Evolutionary conservation across 2,113 vertebrate genomes (phyloP).

Genomic region (Sterna hirundo): DNA sequence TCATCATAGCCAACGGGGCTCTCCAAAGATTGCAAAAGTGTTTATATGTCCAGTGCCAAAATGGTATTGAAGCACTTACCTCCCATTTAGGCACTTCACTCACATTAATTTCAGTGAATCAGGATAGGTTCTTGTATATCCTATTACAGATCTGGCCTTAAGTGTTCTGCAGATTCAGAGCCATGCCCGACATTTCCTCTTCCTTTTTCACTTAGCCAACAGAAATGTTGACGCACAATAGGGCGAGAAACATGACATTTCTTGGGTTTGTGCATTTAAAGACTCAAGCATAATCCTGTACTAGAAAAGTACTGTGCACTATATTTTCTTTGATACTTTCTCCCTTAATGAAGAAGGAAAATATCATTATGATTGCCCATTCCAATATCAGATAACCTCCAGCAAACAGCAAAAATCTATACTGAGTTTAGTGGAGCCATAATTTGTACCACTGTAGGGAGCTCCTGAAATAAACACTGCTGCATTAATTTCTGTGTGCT

Average conservation of each 20-base stretch:
- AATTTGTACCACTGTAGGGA: constrained; percentile 2
- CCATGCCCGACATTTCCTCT: neutral
- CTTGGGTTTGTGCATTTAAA: neutral
- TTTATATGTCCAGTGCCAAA: neutral
- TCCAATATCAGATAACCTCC: neutral
- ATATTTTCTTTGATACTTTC: neutral
- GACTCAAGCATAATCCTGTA: neutral
- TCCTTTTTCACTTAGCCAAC: neutral
- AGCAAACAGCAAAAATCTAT: constrained; percentile 16
- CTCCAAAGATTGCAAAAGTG: neutral
- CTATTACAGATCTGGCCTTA: neutral
- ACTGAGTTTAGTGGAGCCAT: neutral
- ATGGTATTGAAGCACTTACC: neutral
- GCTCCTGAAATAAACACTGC: constrained; percentile 26
- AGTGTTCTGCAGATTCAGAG: neutral
- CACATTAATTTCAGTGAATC: neutral
- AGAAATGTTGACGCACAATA: neutral
- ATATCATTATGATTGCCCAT: neutral
- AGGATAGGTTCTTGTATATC: neutral
- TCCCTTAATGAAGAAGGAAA: neutral
- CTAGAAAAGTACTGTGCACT: neutral
- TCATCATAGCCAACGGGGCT: neutral
- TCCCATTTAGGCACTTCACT: neutral
- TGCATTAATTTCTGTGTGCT: neutral
- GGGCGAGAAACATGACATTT: neutral